These are phyloP conservation scores for Rhadinocentrus ornatus DNA, from an alignment of 2,797 vertebrate species.

Conservation along the genomic window DNA sequence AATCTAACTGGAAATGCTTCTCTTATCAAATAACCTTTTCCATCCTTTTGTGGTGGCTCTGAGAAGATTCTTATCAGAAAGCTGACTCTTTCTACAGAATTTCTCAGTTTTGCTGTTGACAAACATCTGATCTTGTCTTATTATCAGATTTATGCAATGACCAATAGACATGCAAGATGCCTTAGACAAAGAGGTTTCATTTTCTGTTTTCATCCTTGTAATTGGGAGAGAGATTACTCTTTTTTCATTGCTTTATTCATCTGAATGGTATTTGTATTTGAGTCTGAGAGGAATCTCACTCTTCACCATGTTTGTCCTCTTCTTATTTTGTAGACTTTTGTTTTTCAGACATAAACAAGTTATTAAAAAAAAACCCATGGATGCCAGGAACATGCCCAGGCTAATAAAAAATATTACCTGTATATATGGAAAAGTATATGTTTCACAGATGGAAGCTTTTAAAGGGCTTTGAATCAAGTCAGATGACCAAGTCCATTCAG, in stretches of 20 bases:
- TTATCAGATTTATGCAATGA: conserved; percentile 21
- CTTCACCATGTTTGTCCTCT: conserved; percentile 36
- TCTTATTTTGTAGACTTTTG: conserved; percentile 39
- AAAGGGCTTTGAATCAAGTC: conserved; percentile 43
- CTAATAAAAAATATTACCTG: conserved; percentile 63
- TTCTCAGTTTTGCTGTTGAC: conserved; percentile 11
- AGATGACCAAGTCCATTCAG: conserved; percentile 61
- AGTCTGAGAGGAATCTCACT: conserved; percentile 73
- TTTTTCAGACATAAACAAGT: conserved; percentile 69
- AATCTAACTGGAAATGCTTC: conserved; percentile 3
- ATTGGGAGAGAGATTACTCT: conserved; percentile 49
- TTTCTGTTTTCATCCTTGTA: conserved; percentile 49
- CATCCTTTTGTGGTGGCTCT: neutral
- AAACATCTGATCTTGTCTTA: conserved; percentile 27
- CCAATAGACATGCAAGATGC: conserved; percentile 47
- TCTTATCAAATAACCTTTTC: conserved; percentile 30
- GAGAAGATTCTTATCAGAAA: conserved; percentile 29
- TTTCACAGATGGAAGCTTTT: conserved; percentile 57
- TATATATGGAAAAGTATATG: conserved; percentile 41
- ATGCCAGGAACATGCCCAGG: conserved; percentile 70
- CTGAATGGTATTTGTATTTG: conserved; percentile 68
- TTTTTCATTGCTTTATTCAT: conserved; percentile 62
- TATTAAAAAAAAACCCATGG: conserved; percentile 66
- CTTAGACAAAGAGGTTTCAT: conserved; percentile 54
- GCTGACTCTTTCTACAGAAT: conserved; percentile 17